Base-by-base conservation (phyloP, 2,888 invertebrate genomes). In the Pandemis corylana region DNA sequence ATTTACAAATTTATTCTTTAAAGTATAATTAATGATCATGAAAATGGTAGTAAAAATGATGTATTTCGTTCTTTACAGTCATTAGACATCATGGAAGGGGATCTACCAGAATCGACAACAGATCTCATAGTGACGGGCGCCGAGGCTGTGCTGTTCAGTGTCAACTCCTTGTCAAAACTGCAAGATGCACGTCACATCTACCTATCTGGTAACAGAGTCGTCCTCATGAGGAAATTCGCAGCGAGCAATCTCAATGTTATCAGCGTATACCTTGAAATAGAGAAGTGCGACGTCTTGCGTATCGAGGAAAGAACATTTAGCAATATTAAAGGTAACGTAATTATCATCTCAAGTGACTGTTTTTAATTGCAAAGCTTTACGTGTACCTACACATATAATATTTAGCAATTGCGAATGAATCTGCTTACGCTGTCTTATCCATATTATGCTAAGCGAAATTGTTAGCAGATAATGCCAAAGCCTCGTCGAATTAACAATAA, bases 261-360 rank as follows among this genome's bases (percentile, higher is more conserved):
- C 76, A 95, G 95, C 88, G 94, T 96, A 56, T 92, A 95, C 74
- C 89, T 96, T 75, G 95, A 96, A 81, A 94, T 96, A 66, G 90
- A 95, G 76, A 92, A 95, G 81, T 96, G 96, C 87, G 94, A 95
- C 80, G 87, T 92, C 69, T 91, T 96, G 64, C 89, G 95, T 15
- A 91, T 97, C 73, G 96, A 96, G 86, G 95, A 95, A 78, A 95
- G 93, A 77, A 95, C 96, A 36, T 97, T 97, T 84, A 94, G 93
- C 81, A 95, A 95, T 77, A 94, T 96, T 75, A 94, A 95, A 88
- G 96, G 94, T 94, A 84, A 84, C 82, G 72, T 15, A 20, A 59
- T 7, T 68, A 70, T 56, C 56, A 56, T 56, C 9, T 70, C 79
- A 80, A 77, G 74, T 71, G 15, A 69, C 13, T 10, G 12, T 49